Conservation (phyloP, 2,113 vertebrate genomes). For the Clarias magur region DNA sequence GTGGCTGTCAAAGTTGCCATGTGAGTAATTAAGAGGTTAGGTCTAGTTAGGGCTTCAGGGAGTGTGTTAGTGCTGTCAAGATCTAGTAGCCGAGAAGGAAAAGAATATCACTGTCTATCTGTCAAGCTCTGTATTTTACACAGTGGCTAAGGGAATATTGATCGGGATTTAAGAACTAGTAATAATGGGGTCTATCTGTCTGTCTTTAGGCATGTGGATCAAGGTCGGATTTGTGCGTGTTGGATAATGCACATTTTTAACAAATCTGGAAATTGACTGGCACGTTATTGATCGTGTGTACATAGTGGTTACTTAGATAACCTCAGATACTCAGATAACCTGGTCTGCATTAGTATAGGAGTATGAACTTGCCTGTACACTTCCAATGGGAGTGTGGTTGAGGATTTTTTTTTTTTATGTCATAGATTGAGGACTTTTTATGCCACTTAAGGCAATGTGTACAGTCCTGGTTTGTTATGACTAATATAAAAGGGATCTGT, state of each 20-base stretch:
- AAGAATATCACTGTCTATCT: conserved; percentile 19
- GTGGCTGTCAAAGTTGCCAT: conserved; percentile 20
- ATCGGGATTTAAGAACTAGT: conserved; percentile 20
- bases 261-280: conserved; percentile 32
- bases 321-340: conserved; percentile 1
- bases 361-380: neutral
- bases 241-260: conserved; percentile 22
- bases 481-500: conserved; percentile 12
- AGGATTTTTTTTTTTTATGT: conserved; percentile 15
- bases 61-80: conserved; percentile 23
- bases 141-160: conserved; percentile 27
- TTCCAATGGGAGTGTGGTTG: neutral
- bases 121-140: conserved; percentile 32
- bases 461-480: neutral
- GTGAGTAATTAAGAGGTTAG: conserved; percentile 31
- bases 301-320: conserved; percentile 1
- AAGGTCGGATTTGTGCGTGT: conserved; percentile 19
- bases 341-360: neutral
- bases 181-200: conserved; percentile 1
- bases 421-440: neutral
- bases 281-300: conserved; percentile 26
- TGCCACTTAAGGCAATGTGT: neutral
- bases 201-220: conserved; percentile 23
- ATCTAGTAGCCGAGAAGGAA: conserved; percentile 6
- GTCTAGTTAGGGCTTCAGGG: conserved; percentile 30